A percentile compares a stretch with the other conserved stretches of the same genome.
Conservation (phyloP, 1,140 invertebrate species). For the Lucilia sericata region DNA sequence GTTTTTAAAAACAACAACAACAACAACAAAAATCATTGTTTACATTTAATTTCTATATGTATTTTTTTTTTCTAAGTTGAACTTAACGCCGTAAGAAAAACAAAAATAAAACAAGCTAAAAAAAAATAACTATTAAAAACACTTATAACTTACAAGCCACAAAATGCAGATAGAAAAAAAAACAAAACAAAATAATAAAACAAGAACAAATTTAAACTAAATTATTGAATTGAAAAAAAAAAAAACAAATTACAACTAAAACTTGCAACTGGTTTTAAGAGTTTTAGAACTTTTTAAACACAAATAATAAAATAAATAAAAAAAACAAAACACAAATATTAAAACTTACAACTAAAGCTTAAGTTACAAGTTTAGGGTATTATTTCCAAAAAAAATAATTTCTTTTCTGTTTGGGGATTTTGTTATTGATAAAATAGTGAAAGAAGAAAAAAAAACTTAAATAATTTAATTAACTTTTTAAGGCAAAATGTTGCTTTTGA, state of each 20-base stretch:
- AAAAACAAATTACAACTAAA: background rate
- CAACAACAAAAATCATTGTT: background rate
- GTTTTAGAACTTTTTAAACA: background rate
- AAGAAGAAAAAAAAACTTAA: background rate
- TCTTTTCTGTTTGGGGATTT: background rate
- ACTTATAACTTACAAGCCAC: constrained; percentile 1
- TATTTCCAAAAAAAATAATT: background rate
- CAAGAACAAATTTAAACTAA: background rate
- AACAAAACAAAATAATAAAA: background rate
- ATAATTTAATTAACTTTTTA: background rate
- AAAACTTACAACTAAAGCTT: background rate
- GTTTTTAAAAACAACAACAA: background rate
- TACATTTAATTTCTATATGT: constrained; percentile 25
- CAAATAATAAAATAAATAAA: background rate
- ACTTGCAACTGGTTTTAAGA: background rate
- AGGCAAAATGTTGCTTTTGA: background rate
- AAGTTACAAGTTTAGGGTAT: background rate
- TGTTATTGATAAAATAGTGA: background rate
- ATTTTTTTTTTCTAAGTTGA: background rate
- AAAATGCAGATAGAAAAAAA: background rate
- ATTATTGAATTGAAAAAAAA: constrained; percentile 32
- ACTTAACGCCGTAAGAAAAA: background rate
- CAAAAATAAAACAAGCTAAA: background rate
- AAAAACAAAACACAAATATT: constrained; percentile 3
- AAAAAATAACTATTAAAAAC: background rate